These are phyloP conservation scores for Dipodomys merriami DNA, from an alignment of 2,113 vertebrate genomes.

Conservation along the genomic window DNA sequence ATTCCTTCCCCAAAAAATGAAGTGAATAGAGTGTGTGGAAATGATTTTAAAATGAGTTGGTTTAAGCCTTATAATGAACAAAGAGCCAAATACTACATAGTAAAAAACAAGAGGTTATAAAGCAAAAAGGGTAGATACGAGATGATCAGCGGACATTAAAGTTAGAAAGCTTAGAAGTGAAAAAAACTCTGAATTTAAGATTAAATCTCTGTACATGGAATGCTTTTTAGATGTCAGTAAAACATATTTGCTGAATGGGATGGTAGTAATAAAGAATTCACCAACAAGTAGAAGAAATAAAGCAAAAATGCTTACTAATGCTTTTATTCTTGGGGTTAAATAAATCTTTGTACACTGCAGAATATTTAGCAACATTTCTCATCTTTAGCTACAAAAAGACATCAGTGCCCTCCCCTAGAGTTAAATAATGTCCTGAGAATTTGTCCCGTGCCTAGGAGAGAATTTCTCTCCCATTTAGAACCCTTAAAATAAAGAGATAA, in stretches of 20 bases:
- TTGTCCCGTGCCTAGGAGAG: too few relatives aligned
- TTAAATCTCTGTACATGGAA: not conserved
- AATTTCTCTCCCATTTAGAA: not conserved
- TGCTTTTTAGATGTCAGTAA: not conserved
- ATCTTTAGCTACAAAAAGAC: not conserved
- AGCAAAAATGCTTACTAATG: not conserved
- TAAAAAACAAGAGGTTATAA: not conserved
- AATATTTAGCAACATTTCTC: not conserved
- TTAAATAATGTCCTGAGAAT: not conserved
- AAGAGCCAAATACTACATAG: not conserved
- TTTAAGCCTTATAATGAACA: not conserved
- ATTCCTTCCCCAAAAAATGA: not conserved
- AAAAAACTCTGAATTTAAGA: not conserved
- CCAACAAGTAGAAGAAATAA: not conserved
- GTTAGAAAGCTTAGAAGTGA: not conserved
- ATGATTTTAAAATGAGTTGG: not conserved
- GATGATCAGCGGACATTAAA: not conserved
- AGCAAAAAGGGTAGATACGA: not conserved
- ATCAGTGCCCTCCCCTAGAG: not conserved
- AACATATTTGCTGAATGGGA: not conserved
- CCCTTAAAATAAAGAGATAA: not conserved
- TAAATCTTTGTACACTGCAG: not conserved
- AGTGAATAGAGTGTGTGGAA: not conserved
- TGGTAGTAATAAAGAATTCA: not conserved
- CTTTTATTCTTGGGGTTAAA: not conserved